Base-by-base conservation (phyloP, 2,888 invertebrate species). In the Noctuana brunneofusca region DNA sequence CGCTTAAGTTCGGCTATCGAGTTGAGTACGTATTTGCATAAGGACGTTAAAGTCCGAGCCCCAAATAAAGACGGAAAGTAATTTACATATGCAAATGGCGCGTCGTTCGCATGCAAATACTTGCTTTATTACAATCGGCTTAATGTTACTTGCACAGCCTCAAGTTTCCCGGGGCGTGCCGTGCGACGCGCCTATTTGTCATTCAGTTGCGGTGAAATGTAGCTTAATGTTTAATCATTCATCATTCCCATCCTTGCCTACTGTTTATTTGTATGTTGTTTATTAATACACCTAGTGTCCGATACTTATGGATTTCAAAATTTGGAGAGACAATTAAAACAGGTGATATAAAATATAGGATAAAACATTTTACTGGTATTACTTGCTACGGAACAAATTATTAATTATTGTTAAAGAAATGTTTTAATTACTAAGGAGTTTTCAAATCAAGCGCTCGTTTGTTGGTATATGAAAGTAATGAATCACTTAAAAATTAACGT, bases 1-100 rank as follows among this genome's bases (percentile, higher is more conserved):
- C 41, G 56, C 41, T 35, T 22, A 63, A 68, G 64, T 65, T 53
- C 68, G 64, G 53, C 63, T 66, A 65, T 69, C 67, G 68, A 65
- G 56, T 24, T 70, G 74, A 75, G 73, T 75, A 66, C 73, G 56
- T 71, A 86, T 87, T 87, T 81, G 77, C 87, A 86, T 85, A 84
- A 86, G 80, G 81, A 83, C 80, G 74, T 83, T 83, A 82, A 81
- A 83, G 82, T 84, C 83, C 83, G 79, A 83, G 81, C 81, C 80
- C 85, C 84, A 84, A 89, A 87, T 87, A 87, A 87, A 87, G 87
- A 83, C 83, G 81, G 82, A 85, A 83, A 83, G 81, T 81, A 78
- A 90, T 89, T 90, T 89, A 81, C 89, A 90, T 90, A 90, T 89
- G 89, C 86, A 88, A 90, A 90, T 90, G 82, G 71, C 78, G 77